Evolutionary conservation across 2,113 vertebrate genomes (phyloP).

Genomic region (Phyllostomus discolor): DNA sequence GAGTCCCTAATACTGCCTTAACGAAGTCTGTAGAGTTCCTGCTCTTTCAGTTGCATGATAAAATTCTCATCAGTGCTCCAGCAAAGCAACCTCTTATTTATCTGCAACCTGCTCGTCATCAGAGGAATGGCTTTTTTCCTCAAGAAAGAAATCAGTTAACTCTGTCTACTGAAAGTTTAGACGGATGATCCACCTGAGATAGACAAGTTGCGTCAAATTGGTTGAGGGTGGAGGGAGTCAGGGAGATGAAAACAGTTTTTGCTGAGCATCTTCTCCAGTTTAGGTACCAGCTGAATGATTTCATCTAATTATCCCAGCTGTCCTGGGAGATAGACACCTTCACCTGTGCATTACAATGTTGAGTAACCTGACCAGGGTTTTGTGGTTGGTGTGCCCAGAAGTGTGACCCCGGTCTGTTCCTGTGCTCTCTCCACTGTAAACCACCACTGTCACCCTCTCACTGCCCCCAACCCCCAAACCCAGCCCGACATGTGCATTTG

Average conservation of each 20-base stretch:
- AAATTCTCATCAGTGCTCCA: neutral
- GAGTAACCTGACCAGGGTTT: neutral
- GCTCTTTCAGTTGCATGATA: neutral
- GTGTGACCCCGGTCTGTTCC: neutral
- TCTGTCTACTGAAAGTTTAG: neutral
- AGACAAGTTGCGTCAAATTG: neutral
- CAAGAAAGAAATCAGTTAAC: neutral
- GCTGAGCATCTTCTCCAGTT: neutral
- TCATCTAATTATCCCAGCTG: neutral
- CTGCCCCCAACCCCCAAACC: neutral
- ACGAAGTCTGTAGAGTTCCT: neutral
- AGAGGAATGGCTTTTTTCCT: neutral
- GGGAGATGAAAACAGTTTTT: neutral
- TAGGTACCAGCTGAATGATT: neutral
- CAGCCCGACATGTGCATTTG: neutral
- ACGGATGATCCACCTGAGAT: neutral
- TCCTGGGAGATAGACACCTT: neutral
- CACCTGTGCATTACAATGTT: neutral
- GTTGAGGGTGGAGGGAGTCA: neutral
- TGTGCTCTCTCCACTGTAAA: neutral
- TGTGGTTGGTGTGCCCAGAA: neutral
- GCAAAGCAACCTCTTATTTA: neutral
- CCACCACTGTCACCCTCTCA: neutral
- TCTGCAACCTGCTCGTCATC: neutral
- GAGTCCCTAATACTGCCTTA: neutral